Evolutionary conservation across 2,113 vertebrate genomes (phyloP).

Genomic region (Sylvilagus bachmani): DNA sequence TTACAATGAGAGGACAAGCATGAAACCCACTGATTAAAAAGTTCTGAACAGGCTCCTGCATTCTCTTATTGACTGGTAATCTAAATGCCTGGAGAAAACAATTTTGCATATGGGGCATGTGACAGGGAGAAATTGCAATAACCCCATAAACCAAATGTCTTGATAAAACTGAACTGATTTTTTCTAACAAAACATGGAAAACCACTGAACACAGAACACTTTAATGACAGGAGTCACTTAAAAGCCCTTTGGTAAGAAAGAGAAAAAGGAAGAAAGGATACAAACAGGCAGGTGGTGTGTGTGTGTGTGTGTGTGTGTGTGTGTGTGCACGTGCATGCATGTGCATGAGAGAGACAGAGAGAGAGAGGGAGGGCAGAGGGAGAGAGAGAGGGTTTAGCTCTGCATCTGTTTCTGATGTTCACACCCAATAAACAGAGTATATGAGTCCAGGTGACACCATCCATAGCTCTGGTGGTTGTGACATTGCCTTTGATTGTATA

Average conservation of each 20-base stretch:
- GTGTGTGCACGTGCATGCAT: too few species aligned
- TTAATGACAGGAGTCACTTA: neutral
- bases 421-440: too few species aligned
- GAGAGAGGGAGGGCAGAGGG: neutral
- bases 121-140: neutral
- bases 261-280: neutral
- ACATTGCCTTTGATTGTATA: neutral
- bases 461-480: neutral
- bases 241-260: neutral
- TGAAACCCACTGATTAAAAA: neutral
- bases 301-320: too few species aligned
- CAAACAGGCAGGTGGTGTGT: neutral
- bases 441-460: neutral
- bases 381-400: neutral
- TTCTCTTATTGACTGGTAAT: neutral
- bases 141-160: neutral
- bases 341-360: neutral
- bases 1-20: neutral
- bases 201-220: neutral
- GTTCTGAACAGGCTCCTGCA: neutral
- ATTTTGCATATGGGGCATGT: neutral
- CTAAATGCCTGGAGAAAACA: neutral
- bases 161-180: neutral
- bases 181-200: neutral
- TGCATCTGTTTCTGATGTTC: neutral